These are phyloP conservation scores for Oenanthe melanoleuca DNA, from an alignment of 2,113 vertebrate species.

Conservation along the genomic window DNA sequence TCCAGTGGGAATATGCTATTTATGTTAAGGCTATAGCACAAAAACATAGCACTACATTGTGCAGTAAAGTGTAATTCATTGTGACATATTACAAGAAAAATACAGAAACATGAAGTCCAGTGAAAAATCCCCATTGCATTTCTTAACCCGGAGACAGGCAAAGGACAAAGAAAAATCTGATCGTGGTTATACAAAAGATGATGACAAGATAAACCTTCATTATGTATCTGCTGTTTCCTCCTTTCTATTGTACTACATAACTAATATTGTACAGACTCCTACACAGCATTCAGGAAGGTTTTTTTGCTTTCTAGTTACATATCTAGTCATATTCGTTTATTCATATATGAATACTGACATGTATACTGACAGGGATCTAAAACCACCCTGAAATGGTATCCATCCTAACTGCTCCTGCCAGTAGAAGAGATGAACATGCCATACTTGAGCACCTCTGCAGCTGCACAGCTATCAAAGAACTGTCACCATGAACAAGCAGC, in stretches of 20 bases:
- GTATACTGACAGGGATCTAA: neutral
- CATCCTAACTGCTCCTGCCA: neutral
- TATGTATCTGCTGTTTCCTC: neutral
- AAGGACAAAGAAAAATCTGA: neutral
- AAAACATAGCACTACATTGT: neutral
- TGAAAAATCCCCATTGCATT: neutral
- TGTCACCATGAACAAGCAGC: fast-evolving
- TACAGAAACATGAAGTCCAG: neutral
- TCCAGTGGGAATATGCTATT: neutral
- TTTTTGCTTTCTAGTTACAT: neutral
- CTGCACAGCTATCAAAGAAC: neutral
- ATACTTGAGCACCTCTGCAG: neutral
- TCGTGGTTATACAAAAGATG: neutral
- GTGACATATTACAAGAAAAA: neutral
- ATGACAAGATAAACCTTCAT: neutral
- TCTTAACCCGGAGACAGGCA: neutral
- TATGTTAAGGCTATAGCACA: neutral
- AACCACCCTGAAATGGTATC: fast-evolving
- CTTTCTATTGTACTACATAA: neutral
- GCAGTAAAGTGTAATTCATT: neutral
- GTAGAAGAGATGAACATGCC: neutral
- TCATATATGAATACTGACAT: neutral
- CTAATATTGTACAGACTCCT: neutral
- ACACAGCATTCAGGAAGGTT: neutral
- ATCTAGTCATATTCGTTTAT: neutral